Evolutionary conservation across 1,140 invertebrate genomes (phyloP).

Genomic region (Sarcophaga peregrina): DNA sequence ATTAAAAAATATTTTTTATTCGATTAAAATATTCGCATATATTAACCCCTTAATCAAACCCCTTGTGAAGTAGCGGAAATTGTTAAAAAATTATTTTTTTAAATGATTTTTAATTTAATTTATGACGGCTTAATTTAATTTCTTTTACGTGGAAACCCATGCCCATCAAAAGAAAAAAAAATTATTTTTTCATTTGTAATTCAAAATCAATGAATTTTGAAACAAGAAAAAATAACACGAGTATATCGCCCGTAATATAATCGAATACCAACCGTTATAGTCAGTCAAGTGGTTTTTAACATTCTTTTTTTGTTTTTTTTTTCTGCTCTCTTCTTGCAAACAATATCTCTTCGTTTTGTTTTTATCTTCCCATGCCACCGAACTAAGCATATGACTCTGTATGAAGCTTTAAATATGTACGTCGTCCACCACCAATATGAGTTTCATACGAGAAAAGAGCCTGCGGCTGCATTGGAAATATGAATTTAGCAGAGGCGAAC

Average conservation of each 20-base stretch:
- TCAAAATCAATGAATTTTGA: no score
- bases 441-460: neutral
- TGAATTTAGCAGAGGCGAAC: neutral
- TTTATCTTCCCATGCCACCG: no score
- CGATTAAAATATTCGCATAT: no score
- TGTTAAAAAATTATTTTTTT: no score
- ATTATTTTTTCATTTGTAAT: neutral
- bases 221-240: neutral
- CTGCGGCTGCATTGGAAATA: neutral
- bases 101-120: neutral
- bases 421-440: neutral
- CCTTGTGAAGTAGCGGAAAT: no score
- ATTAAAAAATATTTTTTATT: no score
- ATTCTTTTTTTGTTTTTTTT: neutral
- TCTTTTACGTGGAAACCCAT: neutral
- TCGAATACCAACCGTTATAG: neutral
- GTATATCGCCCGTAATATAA: neutral
- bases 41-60: no score
- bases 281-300: slow-evolving; percentile 1
- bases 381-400: no score
- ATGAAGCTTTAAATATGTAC: no score
- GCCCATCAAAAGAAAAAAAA: neutral
- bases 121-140: neutral
- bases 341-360: no score
- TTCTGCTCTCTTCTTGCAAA: no score